Conservation (phyloP, 1,140 invertebrate genomes). For the Danaus plexippus region DNA sequence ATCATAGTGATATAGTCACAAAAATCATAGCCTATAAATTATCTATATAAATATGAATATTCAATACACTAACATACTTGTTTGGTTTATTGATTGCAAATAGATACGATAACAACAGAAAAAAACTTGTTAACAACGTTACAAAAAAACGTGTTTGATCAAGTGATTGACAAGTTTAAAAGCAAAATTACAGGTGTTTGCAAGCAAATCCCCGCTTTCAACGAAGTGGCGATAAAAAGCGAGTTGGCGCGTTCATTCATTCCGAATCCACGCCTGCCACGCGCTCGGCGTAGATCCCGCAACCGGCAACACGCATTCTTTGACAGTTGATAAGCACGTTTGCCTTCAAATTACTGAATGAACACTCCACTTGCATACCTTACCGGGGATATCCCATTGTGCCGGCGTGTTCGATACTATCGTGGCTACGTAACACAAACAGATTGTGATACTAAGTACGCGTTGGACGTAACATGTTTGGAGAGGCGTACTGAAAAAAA, state of each 20-base stretch:
- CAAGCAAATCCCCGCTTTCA: conserved; percentile 42
- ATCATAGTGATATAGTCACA: no score
- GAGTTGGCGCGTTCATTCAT: conserved; percentile 51
- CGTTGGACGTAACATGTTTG: no score
- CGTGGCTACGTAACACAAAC: no score
- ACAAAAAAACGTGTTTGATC: conserved; percentile 7
- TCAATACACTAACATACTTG: no score
- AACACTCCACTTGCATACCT: conserved; percentile 21
- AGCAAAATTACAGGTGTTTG: conserved; percentile 44
- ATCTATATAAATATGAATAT: no score
- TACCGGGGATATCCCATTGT: conserved; percentile 11
- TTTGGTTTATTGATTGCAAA: no score
- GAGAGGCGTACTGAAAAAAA: not conserved
- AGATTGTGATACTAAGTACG: no score
- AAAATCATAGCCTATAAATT: no score
- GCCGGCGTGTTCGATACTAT: not conserved
- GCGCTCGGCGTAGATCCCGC: conserved; percentile 24
- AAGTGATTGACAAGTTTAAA: conserved; percentile 31
- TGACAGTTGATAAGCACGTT: conserved; percentile 48
- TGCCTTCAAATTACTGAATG: conserved; percentile 30
- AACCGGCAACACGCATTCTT: conserved; percentile 44
- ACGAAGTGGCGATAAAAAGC: conserved; percentile 59
- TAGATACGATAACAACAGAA: no score
- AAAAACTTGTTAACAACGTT: no score
- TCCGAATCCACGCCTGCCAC: conserved; percentile 18